Percentiles rank a stretch among this genome's conserved stretches.
Conservation (phyloP, 2,113 vertebrate species). For the Planiliza haematocheilus region DNA sequence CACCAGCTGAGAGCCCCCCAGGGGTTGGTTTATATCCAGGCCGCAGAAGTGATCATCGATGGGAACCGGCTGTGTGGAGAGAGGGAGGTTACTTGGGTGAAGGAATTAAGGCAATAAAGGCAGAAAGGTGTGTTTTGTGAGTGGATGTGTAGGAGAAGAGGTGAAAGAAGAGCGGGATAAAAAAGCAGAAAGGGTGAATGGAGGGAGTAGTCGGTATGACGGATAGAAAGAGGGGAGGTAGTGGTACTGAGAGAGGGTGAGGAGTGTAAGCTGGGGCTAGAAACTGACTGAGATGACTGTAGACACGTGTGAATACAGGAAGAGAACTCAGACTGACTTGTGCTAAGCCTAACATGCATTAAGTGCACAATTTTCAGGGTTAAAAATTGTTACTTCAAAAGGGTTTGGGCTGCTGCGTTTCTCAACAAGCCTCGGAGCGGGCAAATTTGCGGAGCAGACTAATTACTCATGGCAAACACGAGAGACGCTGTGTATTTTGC, state of each 20-base stretch:
- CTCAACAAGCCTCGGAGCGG: slow-evolving; percentile 54
- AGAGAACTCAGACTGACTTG: slow-evolving; percentile 60
- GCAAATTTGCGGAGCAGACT: slow-evolving; percentile 42
- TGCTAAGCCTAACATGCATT: slow-evolving; percentile 50
- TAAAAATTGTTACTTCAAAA: slow-evolving; percentile 69
- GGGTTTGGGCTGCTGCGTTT: slow-evolving; percentile 35
- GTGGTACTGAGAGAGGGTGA: slow-evolving; percentile 38
- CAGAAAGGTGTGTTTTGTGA: slow-evolving; percentile 17
- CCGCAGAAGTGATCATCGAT: slow-evolving; percentile 98
- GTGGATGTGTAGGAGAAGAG: neutral
- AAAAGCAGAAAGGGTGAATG: slow-evolving; percentile 13
- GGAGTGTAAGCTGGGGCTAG: slow-evolving; percentile 26
- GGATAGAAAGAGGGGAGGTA: slow-evolving; percentile 35
- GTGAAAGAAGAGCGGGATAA: slow-evolving; percentile 4
- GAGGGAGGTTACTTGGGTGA: neutral
- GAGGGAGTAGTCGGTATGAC: slow-evolving; percentile 40
- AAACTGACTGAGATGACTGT: slow-evolving; percentile 56
- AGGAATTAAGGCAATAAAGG: slow-evolving; percentile 19
- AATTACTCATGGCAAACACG: slow-evolving; percentile 72
- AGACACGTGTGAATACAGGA: slow-evolving; percentile 61
- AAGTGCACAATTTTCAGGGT: slow-evolving; percentile 50
- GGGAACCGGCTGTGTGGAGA: slow-evolving; percentile 90
- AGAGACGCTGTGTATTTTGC: slow-evolving; percentile 59
- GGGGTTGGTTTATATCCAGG: slow-evolving; percentile 96
- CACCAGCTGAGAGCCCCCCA: slow-evolving; percentile 92